A percentile compares a stretch with the other conserved stretches of the same genome.
These are phyloP conservation scores for Phrynocephalus guinanensis DNA, from an alignment of 2,797 vertebrate species.

Conservation along the genomic window DNA sequence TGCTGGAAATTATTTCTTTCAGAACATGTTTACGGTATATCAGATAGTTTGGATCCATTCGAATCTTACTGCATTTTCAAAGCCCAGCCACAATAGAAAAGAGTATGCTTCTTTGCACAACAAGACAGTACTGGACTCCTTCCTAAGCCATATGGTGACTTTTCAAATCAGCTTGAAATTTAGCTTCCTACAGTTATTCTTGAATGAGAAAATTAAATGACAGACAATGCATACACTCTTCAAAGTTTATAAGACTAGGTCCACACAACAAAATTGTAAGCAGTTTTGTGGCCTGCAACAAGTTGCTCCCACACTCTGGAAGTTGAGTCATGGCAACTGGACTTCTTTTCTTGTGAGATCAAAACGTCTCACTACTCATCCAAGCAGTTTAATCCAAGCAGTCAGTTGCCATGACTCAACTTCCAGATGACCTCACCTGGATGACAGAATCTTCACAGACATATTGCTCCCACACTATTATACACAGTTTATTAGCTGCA, in stretches of 20 bases:
- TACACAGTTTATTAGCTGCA: neutral
- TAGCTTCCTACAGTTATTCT: neutral
- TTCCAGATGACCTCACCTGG: too few species aligned
- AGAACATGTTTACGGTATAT: neutral
- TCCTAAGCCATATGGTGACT: neutral
- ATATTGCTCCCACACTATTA: neutral
- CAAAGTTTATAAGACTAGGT: neutral
- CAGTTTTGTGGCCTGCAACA: neutral
- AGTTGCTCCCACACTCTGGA: neutral
- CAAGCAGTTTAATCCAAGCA: too few species aligned
- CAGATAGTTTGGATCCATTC: neutral
- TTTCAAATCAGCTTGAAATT: conserved; percentile 8
- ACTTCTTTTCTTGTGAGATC: too few species aligned
- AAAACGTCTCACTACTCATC: too few species aligned
- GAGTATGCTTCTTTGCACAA: neutral
- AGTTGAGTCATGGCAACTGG: too few species aligned
- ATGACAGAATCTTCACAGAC: too few species aligned
- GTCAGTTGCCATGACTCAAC: too few species aligned
- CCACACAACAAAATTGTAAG: neutral
- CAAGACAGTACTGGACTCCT: neutral
- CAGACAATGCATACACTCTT: neutral
- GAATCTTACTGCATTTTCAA: neutral
- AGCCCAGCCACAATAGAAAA: neutral
- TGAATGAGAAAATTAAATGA: neutral
- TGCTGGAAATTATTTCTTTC: neutral